Evolutionary conservation across 2,113 vertebrate genomes (phyloP).

Genomic region (Damaliscus lunatus): DNA sequence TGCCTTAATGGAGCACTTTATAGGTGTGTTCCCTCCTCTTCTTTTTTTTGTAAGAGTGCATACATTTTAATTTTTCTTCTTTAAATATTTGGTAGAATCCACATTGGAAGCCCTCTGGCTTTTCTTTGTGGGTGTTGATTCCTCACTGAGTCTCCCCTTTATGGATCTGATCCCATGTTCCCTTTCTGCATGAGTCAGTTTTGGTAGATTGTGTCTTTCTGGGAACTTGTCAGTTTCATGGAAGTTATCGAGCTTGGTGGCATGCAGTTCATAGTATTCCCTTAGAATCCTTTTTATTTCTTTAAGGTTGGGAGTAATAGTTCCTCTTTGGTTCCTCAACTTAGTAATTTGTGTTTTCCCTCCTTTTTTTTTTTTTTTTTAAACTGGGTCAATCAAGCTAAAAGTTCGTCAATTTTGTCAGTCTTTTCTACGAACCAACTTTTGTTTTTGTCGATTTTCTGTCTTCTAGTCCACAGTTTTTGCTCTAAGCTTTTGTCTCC

Average conservation of each 20-base stretch:
- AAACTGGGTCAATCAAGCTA: not conserved
- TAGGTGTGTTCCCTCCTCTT: not conserved
- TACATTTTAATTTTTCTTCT: not conserved
- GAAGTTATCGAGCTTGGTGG: too few relatives aligned
- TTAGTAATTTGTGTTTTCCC: not conserved
- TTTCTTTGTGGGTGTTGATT: not conserved
- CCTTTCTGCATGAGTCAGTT: not conserved
- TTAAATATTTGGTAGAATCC: not conserved
- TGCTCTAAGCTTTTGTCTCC: accelerated
- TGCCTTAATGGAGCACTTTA: not conserved
- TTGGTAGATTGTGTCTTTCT: not conserved
- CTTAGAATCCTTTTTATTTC: not conserved
- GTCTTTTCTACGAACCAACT: not conserved
- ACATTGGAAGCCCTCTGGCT: not conserved
- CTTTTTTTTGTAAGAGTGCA: not conserved
- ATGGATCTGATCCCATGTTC: not conserved
- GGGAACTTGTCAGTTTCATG: not conserved
- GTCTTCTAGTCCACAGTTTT: accelerated
- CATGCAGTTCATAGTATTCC: too few relatives aligned
- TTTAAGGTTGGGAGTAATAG: not conserved
- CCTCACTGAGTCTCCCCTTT: not conserved
- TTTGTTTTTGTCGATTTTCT: not conserved
- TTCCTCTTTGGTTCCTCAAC: not conserved
- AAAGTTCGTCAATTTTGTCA: not conserved
- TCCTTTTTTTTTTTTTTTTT: not conserved